Base-by-base conservation (phyloP, 2,797 vertebrate species). In the Sciurus vulgaris region DNA sequence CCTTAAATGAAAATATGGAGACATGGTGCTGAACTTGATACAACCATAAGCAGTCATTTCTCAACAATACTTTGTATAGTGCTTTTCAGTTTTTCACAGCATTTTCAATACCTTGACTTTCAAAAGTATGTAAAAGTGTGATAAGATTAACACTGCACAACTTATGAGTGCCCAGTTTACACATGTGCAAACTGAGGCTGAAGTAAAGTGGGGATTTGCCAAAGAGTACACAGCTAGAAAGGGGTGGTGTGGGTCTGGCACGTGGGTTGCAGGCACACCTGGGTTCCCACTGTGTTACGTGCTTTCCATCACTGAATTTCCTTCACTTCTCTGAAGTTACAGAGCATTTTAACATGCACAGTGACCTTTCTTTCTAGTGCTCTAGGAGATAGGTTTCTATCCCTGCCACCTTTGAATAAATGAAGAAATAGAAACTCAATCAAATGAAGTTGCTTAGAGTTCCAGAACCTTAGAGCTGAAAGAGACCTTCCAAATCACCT, bases 401-500 rank as follows among this genome's bases (percentile, higher is more conserved):
- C 44, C 61, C 76, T 56, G 33, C 44, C 30, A 18, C 79, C 67
- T 91, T 89, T 81, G 84, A 96, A 91, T 94, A 93, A 89, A 95
- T 82, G 82, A 96, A 93, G 84, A 94, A 91, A 92, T 11, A 90
- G 88, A 81, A 95, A 96, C 87, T 85, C 33, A 84, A 89, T 54
- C 2, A 12, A 93, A 84, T 61, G 87, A 88, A 69, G 28, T 95
- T 88, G 65, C 74, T 73, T 56, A 72, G n/a, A 82, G 78, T 63
- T 51, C 67, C 81, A 86, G 73, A 93, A 96, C 38, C 84, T 91
- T 83, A 92, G 91, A 88, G 84, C 86, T 65, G 74, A 96, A 96
- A 89, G 73, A 94, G 38, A 69, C 79, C 63, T 92, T 95, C 69
- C 84, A 82, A 96, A 91, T 81, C 87, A 54, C 9, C 44, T 47